Base-by-base conservation (phyloP, 2,888 invertebrate genomes). In the Rotaria sp. region DNA sequence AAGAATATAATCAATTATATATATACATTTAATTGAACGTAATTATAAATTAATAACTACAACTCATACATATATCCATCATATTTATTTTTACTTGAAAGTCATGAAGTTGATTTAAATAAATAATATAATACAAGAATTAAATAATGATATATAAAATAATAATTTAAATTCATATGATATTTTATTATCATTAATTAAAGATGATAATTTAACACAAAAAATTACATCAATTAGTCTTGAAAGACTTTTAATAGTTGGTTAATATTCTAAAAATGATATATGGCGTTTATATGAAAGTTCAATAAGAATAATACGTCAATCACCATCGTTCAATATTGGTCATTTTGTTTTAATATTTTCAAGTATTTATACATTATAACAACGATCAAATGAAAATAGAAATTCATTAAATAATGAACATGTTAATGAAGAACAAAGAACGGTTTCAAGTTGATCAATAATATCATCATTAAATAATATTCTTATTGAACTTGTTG, bases 71-170 rank as follows among this genome's bases (percentile, higher is more conserved):
- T 80, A 80, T n/a, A n/a, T 80, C 45, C 80, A 80, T 80, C 80
- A 26, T 41, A n/a, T 80, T 45, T 80, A 41, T 45, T 80, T 45
- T 80, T 80, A 45, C n/a, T 80, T 26, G 45, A 80, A 80, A 80
- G 45, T 45, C 80, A 80, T 45, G 80, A 80, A 80, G 80, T 45
- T n/a, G 80, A 80, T 80, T 80, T 80, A n/a, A n/a, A n/a, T n/a
- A n/a, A n/a, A n/a, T n/a, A n/a, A n/a, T n/a, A n/a, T n/a, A n/a
- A n/a, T n/a, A n/a, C n/a, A n/a, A n/a, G n/a, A n/a, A n/a, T n/a
- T n/a, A n/a, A n/a, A n/a, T n/a, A n/a, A n/a, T n/a, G n/a, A n/a
- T n/a, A n/a, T n/a, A n/a, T n/a, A n/a, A n/a, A n/a, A n/a, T n/a
- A n/a, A n/a, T n/a, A n/a, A n/a, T n/a, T n/a, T n/a, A 80, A 45